phyloP scores from a whole-genome alignment of 2,797 vertebrate species.

The Meda fulgida region DNA sequence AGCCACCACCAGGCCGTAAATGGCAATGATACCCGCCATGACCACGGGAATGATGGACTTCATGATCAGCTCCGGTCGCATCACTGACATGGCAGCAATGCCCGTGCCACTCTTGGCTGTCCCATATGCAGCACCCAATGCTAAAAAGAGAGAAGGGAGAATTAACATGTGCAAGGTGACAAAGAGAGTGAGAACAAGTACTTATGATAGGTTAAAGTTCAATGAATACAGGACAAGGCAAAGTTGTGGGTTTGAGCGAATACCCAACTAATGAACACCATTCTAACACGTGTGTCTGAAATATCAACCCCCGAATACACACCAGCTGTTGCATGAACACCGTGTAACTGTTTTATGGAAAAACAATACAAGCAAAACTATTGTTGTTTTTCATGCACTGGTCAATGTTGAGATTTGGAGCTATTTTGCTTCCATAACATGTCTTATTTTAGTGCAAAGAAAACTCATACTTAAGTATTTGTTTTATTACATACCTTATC shows the following conservation, averaged over 20 bases:
- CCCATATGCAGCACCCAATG: constrained; percentile 96
- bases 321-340: background rate
- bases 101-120: constrained; percentile 99
- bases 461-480: background rate
- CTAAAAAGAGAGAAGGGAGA: constrained; percentile 68
- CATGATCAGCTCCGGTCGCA: constrained; percentile 99
- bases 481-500: background rate
- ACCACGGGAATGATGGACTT: constrained; percentile 99
- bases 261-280: constrained; percentile 15
- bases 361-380: background rate
- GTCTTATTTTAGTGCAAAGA: background rate
- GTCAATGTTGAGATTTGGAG: background rate
- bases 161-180: background rate
- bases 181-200: background rate
- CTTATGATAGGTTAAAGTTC: background rate
- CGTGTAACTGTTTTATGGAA: background rate
- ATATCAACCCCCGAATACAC: background rate
- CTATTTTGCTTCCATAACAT: background rate
- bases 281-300: constrained; percentile 18
- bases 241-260: constrained; percentile 8
- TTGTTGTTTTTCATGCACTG: background rate
- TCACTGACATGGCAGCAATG: constrained; percentile 98
- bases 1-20: constrained; percentile 98
- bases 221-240: background rate
- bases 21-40: constrained; percentile 99